Percentiles rank a stretch among this genome's conserved stretches.
Conservation (phyloP, 2,797 vertebrate species). For the Premnoplex brunnescens region DNA sequence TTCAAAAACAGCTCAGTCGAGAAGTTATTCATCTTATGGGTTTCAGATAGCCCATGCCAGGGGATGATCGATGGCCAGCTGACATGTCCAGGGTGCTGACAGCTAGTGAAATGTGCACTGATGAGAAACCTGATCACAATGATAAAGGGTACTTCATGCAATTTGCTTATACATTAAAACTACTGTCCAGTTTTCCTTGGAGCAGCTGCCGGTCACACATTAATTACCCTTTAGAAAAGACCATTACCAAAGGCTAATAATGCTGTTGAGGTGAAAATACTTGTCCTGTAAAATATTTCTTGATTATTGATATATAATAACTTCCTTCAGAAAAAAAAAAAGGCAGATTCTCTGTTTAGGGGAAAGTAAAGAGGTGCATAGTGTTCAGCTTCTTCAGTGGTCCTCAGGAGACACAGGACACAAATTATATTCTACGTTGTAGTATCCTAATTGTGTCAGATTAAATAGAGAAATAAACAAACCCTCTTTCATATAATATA, state of each 20-base stretch:
- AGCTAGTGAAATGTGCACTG: neutral
- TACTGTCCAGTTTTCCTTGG: neutral
- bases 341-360: neutral
- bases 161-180: slow-evolving; percentile 9
- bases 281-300: neutral
- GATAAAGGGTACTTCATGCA: neutral
- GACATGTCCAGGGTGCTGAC: neutral
- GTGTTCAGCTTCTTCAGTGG: neutral
- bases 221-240: slow-evolving; percentile 45
- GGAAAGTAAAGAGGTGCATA: neutral
- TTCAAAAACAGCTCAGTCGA: neutral
- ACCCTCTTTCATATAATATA: slow-evolving; percentile 20
- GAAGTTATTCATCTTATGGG: neutral
- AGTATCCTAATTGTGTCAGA: slow-evolving; percentile 59
- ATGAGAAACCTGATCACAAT: neutral
- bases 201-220: neutral
- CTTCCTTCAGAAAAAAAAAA: slow-evolving; percentile 2
- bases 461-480: slow-evolving; percentile 69
- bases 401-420: neutral
- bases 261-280: neutral
- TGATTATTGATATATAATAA: neutral
- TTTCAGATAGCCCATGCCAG: neutral
- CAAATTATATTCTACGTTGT: neutral
- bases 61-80: neutral
- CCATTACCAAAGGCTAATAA: slow-evolving; percentile 20